Base-by-base conservation (phyloP, 2,113 vertebrate species). In the Lutjanus erythropterus region DNA sequence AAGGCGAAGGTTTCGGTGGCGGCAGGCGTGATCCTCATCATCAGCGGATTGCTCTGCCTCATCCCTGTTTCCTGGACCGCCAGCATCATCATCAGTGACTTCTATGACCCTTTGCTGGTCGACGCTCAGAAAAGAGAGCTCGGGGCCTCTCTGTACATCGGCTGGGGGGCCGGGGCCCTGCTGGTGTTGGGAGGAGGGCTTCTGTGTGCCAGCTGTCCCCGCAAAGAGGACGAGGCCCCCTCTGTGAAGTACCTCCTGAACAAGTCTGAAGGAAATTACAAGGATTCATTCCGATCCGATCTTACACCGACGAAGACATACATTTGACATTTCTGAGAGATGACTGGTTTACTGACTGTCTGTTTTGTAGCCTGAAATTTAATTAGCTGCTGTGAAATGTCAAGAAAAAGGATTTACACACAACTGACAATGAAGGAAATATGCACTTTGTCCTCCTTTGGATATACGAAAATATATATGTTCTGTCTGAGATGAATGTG, bases 61-160 rank as follows among this genome's bases (percentile, higher is more conserved):
- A 93, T 97, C 53, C 95, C 97, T 0, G 50, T 97, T 41, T 97
- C 92, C 73, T 99, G 97, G 97, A 96, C 96, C 0, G 95, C 97
- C 80, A 94, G 96, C 92, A 94, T 73, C 60, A 90, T 98, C 90
- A 93, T 98, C 76, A 93, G 41, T 19, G 93, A 98, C 68, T 99
- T 97, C 95, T 97, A 97, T 96, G 94, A 85, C 82, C 91, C 94
- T 0, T 0, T 93, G 0, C 1, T 92, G 0, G 21, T 84, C 5
- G 77, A 78, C 0, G 71, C 52, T 3, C 93, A 90, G 91, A 91
- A 89, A 49, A 85, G 92, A 64, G 95, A 95, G 84, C 80, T 98
- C 23, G 97, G 98, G 0, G 91, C 96, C 0, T 94, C 96, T 0
- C 90, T 99, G 19, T 98, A 97, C 62, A 90, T 99, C 0, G 97